phyloP scores from a whole-genome alignment of 2,888 invertebrate species.

The Glaucopsyche alexis region DNA sequence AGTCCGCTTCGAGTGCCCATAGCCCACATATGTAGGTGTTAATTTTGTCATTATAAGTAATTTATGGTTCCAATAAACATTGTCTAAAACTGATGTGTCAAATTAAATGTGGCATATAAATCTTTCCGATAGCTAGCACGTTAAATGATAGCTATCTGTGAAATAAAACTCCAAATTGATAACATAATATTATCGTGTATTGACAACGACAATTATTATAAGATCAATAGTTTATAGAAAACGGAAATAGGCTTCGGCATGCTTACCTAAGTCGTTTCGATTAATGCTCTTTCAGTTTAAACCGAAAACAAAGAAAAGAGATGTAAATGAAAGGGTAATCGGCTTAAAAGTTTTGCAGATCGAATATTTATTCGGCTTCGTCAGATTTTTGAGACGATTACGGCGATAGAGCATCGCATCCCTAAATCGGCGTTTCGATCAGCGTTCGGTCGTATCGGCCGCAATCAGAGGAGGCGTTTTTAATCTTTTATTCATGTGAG shows the following conservation, averaged over 20 bases:
- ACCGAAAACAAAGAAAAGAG: not conserved
- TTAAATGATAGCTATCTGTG: not conserved
- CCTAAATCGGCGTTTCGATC: constrained; percentile 54
- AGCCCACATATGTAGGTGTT: constrained; percentile 38
- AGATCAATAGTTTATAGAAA: not conserved
- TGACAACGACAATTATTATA: not conserved
- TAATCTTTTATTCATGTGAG: constrained; percentile 72
- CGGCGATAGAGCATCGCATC: constrained; percentile 46
- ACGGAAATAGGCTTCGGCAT: not conserved
- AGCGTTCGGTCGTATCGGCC: constrained; percentile 57
- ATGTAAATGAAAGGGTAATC: constrained; percentile 6
- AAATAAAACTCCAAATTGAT: not conserved
- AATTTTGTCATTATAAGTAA: constrained; percentile 38
- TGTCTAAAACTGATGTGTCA: constrained; percentile 8
- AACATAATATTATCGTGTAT: not conserved
- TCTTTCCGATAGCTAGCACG: not conserved
- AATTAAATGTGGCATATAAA: constrained; percentile 12
- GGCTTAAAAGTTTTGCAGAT: constrained; percentile 36
- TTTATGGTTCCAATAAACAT: constrained; percentile 21
- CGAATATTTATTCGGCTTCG: constrained; percentile 43
- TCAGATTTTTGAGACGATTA: constrained; percentile 46
- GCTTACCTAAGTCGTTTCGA: too few species aligned
- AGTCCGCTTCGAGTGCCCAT: constrained; percentile 42
- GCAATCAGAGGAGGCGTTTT: constrained; percentile 68
- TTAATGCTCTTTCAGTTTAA: not conserved